Percentiles rank a stretch among this genome's conserved stretches.
These are phyloP conservation scores for Pherbina coryleti DNA, from an alignment of 2,888 invertebrate species.

Conservation along the genomic window DNA sequence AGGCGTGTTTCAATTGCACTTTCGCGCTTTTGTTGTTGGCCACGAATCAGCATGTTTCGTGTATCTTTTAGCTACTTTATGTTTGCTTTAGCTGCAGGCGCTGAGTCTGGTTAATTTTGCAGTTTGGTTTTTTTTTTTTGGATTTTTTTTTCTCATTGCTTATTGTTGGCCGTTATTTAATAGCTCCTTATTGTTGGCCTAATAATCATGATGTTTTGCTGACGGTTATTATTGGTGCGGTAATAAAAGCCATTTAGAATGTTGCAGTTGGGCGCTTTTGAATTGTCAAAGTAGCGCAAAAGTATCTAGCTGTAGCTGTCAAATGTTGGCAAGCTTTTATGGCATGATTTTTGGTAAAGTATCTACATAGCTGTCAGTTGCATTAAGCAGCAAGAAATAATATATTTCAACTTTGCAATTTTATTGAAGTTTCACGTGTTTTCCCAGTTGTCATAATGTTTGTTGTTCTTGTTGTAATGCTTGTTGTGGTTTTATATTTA, in stretches of 20 bases:
- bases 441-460: neutral
- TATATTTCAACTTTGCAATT: too few relatives aligned
- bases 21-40: neutral
- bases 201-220: neutral
- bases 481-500: neutral
- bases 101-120: neutral
- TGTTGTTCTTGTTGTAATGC: neutral
- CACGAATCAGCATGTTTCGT: neutral
- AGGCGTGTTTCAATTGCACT: constrained; percentile 8
- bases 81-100: constrained; percentile 27
- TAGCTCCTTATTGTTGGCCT: constrained; percentile 7
- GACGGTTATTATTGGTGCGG: too few relatives aligned
- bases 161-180: neutral
- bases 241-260: too few relatives aligned
- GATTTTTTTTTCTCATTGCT: neutral
- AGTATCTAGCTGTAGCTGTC: neutral
- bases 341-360: constrained; percentile 1
- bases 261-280: too few relatives aligned
- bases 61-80: constrained; percentile 28
- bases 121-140: constrained; percentile 14
- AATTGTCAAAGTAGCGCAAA: too few relatives aligned
- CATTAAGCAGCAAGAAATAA: neutral
- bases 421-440: neutral
- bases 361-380: neutral
- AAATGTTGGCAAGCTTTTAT: neutral